Percentiles rank a stretch among this genome's conserved stretches.
Conservation (phyloP, 2,113 vertebrate species). For the Marmota flaviventris region DNA sequence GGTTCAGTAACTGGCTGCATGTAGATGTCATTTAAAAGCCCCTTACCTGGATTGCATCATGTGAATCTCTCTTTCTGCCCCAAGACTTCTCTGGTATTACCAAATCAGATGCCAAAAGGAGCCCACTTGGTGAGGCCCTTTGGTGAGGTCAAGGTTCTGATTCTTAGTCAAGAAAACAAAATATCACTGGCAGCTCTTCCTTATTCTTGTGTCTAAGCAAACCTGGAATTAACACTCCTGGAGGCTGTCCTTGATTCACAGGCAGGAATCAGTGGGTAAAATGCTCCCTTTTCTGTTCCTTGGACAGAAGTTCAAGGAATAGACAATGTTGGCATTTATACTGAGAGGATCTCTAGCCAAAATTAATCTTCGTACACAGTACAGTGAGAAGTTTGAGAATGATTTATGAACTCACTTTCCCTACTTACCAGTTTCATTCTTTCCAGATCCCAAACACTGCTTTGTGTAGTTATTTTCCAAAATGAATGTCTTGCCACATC, state of each 20-base stretch:
- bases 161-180: no score
- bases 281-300: neutral
- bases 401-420: neutral
- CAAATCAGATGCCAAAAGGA: neutral
- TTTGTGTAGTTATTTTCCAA: neutral
- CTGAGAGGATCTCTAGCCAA: neutral
- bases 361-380: neutral
- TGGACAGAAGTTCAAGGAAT: neutral
- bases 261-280: neutral
- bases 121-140: no score
- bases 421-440: neutral
- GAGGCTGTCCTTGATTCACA: rapidly evolving
- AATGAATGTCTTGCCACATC: neutral
- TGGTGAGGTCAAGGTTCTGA: no score
- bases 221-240: neutral
- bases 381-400: neutral
- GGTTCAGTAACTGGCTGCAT: neutral
- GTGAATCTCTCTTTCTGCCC: neutral
- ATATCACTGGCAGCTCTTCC: no score
- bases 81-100: neutral
- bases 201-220: neutral
- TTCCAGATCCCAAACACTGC: neutral
- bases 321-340: neutral
- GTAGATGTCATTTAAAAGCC: neutral
- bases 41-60: neutral